These are phyloP conservation scores for Drosophila ohnishii DNA, from an alignment of 1,140 invertebrate species.

Conservation along the genomic window DNA sequence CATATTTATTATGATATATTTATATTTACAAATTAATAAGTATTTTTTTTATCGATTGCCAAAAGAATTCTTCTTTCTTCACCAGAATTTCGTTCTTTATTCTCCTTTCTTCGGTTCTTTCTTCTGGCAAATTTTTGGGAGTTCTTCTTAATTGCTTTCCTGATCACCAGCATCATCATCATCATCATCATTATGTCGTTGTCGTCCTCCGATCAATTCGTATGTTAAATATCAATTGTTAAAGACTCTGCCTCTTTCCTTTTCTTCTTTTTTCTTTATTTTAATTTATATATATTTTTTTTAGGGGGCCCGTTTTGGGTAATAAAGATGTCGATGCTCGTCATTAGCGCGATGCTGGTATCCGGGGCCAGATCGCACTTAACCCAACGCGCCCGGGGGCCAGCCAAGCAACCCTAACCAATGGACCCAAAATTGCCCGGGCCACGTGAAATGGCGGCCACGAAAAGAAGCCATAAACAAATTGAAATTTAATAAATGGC, in stretches of 20 bases:
- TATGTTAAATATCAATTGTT: conserved; percentile 55
- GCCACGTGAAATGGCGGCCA: conserved; percentile 42
- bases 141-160: conserved; percentile 9
- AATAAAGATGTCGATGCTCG: conserved; percentile 50
- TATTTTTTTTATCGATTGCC: neutral
- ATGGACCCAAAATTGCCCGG: conserved; percentile 15
- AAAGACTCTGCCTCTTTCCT: conserved; percentile 6
- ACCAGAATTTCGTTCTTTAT: neutral
- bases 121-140: neutral
- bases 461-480: conserved; percentile 55
- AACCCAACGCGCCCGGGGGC: conserved; percentile 25
- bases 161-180: conserved; percentile 6
- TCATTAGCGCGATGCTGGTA: conserved; percentile 33
- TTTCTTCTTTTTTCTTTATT: neutral
- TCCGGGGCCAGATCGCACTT: conserved; percentile 44
- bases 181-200: conserved; percentile 25
- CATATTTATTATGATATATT: too few relatives aligned
- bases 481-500: conserved; percentile 64
- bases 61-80: neutral
- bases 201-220: conserved; percentile 26
- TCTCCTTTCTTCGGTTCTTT: neutral
- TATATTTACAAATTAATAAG: too few relatives aligned
- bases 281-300: neutral
- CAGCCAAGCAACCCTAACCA: neutral
- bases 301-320: conserved; percentile 5